These are phyloP conservation scores for Epiblema foenella DNA, from an alignment of 2,888 invertebrate species.

Conservation along the genomic window DNA sequence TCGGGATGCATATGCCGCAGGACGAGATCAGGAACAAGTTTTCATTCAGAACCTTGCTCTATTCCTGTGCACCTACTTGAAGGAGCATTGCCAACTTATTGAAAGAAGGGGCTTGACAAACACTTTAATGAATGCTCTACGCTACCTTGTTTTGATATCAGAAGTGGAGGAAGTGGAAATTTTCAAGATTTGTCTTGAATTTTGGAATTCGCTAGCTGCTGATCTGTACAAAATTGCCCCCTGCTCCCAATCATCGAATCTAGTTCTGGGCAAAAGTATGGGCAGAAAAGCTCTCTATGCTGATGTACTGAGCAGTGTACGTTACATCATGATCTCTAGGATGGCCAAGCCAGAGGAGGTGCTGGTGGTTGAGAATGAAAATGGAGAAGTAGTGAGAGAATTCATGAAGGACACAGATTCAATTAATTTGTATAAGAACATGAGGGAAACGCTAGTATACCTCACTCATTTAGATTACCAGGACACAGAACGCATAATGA, in stretches of 20 bases:
- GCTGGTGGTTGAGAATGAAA: conserved; percentile 99
- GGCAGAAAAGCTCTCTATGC: conserved; percentile 90
- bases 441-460: conserved; percentile 99
- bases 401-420: conserved; percentile 99
- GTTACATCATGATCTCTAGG: conserved; percentile 99
- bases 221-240: conserved; percentile 96
- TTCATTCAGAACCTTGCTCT: conserved; percentile 99
- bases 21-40: conserved; percentile 98
- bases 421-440: conserved; percentile 99
- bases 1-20: conserved; percentile 96
- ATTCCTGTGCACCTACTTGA: conserved; percentile 98
- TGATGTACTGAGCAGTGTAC: conserved; percentile 93
- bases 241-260: conserved; percentile 82
- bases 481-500: conserved; percentile 99
- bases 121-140: conserved; percentile 92
- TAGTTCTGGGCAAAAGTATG: conserved; percentile 73
- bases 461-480: conserved; percentile 99
- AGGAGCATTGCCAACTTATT: conserved; percentile 96
- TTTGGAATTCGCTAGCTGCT: conserved; percentile 97
- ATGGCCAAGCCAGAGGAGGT: conserved; percentile 99
- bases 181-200: conserved; percentile 99
- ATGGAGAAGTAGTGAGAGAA: conserved; percentile 99
- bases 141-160: conserved; percentile 95
- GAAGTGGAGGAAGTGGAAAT: conserved; percentile 99
- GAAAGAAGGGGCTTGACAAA: conserved; percentile 92